A percentile compares a stretch with the other conserved stretches of the same genome.
These are phyloP conservation scores for Drosophila macrothrix DNA, from an alignment of 2,888 invertebrate genomes.

Conservation along the genomic window DNA sequence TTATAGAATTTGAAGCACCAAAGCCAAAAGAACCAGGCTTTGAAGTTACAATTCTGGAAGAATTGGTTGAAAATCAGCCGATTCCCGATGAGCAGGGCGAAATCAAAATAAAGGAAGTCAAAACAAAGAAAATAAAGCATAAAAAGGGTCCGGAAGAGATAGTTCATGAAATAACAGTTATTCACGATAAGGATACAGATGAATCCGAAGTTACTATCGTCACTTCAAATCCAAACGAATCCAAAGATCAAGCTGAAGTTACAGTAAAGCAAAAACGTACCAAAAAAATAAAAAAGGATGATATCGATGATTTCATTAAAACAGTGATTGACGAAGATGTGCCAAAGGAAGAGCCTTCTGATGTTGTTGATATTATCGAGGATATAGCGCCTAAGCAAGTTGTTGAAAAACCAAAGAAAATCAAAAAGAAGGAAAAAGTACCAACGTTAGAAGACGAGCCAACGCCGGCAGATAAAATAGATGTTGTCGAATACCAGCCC, in stretches of 20 bases:
- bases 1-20: conserved; percentile 64
- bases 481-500: conserved; percentile 70
- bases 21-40: conserved; percentile 51
- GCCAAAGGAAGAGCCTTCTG: conserved; percentile 78
- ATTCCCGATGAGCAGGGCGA: conserved; percentile 76
- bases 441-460: conserved; percentile 31
- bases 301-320: conserved; percentile 76
- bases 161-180: conserved; percentile 85
- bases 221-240: conserved; percentile 52
- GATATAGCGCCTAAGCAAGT: conserved; percentile 59
- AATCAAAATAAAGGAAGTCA: conserved; percentile 83
- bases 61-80: conserved; percentile 79
- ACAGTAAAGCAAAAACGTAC: conserved; percentile 66
- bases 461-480: conserved; percentile 33
- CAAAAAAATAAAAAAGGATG: conserved; percentile 77
- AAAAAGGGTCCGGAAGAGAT: conserved; percentile 85
- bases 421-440: conserved; percentile 64
- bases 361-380: conserved; percentile 66
- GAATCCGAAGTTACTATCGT: conserved; percentile 83
- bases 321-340: conserved; percentile 78
- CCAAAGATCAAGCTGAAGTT: conserved; percentile 42
- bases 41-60: conserved; percentile 71
- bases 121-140: conserved; percentile 80
- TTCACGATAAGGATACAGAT: conserved; percentile 84
- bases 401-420: conserved; percentile 64